These are phyloP conservation scores for Penaeus japonicus DNA, from an alignment of 1,140 invertebrate species.

Conservation along the genomic window DNA sequence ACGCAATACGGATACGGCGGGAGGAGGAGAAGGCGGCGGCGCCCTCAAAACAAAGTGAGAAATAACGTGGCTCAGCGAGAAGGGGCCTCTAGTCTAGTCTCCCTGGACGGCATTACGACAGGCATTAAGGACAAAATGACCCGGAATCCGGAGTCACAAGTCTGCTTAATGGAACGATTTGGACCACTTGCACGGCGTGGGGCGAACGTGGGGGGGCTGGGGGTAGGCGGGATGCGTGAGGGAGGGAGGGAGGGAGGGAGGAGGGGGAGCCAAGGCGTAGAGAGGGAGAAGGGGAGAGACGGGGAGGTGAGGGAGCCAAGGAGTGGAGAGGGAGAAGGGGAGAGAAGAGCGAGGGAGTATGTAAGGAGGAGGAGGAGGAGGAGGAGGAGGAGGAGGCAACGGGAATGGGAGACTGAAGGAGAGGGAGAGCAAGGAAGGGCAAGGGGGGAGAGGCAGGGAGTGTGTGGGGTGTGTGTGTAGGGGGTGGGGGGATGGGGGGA, in stretches of 20 bases:
- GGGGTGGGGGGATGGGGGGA: too few species aligned
- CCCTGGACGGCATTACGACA: conserved; percentile 56
- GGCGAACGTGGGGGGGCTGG: background rate
- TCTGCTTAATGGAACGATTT: conserved; percentile 45
- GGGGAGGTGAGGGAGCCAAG: background rate
- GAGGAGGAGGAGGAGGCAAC: background rate
- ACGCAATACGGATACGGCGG: too few species aligned
- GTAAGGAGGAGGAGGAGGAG: background rate
- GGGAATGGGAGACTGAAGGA: background rate
- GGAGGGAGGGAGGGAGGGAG: too few species aligned
- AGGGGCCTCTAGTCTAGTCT: conserved; percentile 11
- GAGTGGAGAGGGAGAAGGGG: background rate
- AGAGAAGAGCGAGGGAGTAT: too few species aligned
- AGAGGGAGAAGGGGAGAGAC: background rate
- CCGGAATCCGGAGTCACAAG: conserved; percentile 58
- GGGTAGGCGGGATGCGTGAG: background rate
- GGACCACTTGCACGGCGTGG: background rate
- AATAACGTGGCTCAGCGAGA: conserved; percentile 40
- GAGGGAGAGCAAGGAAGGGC: background rate
- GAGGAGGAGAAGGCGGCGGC: background rate
- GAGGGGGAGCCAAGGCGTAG: background rate
- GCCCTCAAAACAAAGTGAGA: conserved; percentile 42
- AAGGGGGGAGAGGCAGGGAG: too few species aligned
- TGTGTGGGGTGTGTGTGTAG: too few species aligned
- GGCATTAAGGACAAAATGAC: conserved; percentile 58